These are phyloP conservation scores for Temnothorax nylanderi DNA, from an alignment of 1,140 invertebrate genomes.

Conservation along the genomic window DNA sequence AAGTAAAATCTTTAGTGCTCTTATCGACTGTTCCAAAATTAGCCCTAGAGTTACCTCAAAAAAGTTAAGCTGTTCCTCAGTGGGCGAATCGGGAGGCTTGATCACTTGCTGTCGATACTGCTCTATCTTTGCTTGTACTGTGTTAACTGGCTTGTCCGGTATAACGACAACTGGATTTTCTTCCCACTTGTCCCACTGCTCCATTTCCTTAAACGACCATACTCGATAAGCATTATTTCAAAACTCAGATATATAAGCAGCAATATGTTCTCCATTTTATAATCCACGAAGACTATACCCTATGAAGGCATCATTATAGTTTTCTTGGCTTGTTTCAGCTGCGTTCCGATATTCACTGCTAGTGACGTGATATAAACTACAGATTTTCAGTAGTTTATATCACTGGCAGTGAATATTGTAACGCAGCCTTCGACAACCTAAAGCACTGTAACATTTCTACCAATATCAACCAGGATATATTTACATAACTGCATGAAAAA, in stretches of 20 bases:
- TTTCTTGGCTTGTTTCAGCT: neutral
- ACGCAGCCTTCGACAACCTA: neutral
- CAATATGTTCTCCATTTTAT: neutral
- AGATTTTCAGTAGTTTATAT: no score
- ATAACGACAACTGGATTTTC: constrained; percentile 81
- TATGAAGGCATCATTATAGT: neutral
- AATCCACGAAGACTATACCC: neutral
- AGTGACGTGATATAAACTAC: no score
- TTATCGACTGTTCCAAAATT: neutral
- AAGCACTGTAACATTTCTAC: neutral
- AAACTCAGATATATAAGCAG: neutral
- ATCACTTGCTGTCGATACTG: constrained; percentile 85
- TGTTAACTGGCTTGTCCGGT: constrained; percentile 82
- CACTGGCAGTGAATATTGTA: no score
- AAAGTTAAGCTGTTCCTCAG: constrained; percentile 83
- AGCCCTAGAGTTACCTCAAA: constrained; percentile 81
- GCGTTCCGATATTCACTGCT: no score
- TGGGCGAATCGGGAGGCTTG: constrained; percentile 74
- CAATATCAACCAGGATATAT: neutral
- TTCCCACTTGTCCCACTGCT: constrained; percentile 85
- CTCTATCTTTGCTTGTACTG: constrained; percentile 86
- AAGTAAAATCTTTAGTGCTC: neutral
- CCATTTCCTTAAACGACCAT: constrained; percentile 80
- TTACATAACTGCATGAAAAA: neutral
- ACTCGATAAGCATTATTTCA: constrained; percentile 55